Conservation (phyloP, 2,113 vertebrate species). For the Actenoides lindsayi region DNA sequence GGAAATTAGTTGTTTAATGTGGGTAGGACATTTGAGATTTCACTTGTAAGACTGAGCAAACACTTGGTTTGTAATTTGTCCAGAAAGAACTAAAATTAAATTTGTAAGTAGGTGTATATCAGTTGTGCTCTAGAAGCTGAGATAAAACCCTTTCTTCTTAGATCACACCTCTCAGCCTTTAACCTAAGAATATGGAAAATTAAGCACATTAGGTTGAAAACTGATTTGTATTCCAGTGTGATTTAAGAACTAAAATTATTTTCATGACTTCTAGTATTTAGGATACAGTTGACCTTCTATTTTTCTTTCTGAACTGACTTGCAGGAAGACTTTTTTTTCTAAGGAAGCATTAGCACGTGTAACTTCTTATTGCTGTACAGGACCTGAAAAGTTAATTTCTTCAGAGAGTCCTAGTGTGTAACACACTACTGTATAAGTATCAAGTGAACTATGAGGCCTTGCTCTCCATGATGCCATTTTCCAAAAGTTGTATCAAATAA, state of each 20-base stretch:
- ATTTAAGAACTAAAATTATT: neutral
- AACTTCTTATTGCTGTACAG: neutral
- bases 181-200: neutral
- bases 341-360: neutral
- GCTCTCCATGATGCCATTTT: neutral
- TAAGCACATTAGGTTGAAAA: neutral
- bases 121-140: neutral
- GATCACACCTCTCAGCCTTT: no score
- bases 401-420: neutral
- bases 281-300: neutral
- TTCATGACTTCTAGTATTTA: neutral
- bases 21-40: slow-evolving; percentile 12
- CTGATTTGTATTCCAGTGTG: neutral
- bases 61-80: neutral
- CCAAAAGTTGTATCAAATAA: neutral
- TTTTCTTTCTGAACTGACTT: neutral
- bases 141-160: neutral
- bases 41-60: neutral
- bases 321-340: neutral
- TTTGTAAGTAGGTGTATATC: neutral
- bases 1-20: neutral
- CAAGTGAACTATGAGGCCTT: neutral
- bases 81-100: neutral
- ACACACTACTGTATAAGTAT: neutral
- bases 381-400: neutral